Evolutionary conservation across 2,888 invertebrate species (phyloP).

Genomic region (Muscina levida): DNA sequence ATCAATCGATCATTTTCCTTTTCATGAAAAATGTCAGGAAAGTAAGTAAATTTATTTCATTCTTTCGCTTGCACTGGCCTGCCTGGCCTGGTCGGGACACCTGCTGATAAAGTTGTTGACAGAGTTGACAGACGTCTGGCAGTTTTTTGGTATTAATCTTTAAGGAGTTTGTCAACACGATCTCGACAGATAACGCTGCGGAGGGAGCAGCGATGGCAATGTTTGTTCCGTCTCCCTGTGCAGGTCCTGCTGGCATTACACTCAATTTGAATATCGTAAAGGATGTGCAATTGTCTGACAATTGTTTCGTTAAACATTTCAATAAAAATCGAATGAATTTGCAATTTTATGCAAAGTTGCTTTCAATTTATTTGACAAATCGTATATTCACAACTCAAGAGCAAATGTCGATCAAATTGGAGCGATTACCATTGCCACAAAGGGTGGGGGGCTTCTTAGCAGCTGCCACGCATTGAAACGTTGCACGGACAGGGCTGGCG

Average conservation of each 20-base stretch:
- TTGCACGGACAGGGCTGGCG: not conserved
- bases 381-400: slow-evolving; percentile 51
- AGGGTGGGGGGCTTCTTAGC: slow-evolving; percentile 39
- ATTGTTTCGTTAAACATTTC: slow-evolving; percentile 50
- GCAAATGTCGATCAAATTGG: slow-evolving; percentile 14
- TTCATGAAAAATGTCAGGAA: slow-evolving; percentile 45
- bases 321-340: slow-evolving; percentile 63
- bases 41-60: slow-evolving; percentile 61
- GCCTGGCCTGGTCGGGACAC: slow-evolving; percentile 36
- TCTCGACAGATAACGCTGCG: slow-evolving; percentile 49
- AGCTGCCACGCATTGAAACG: slow-evolving; percentile 48
- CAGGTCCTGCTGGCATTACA: slow-evolving; percentile 3
- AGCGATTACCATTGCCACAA: not conserved
- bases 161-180: slow-evolving; percentile 68
- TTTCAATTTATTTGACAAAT: slow-evolving; percentile 75
- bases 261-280: slow-evolving; percentile 60
- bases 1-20: slow-evolving; percentile 59
- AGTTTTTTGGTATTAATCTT: slow-evolving; percentile 64
- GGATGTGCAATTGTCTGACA: slow-evolving; percentile 51
- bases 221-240: not conserved
- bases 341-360: slow-evolving; percentile 61
- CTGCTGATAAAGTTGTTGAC: slow-evolving; percentile 58
- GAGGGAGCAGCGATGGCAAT: not conserved
- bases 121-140: slow-evolving; percentile 47
- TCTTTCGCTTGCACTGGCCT: slow-evolving; percentile 32